Conservation (phyloP, 2,888 invertebrate species). For the Brachylomia viminalis region DNA sequence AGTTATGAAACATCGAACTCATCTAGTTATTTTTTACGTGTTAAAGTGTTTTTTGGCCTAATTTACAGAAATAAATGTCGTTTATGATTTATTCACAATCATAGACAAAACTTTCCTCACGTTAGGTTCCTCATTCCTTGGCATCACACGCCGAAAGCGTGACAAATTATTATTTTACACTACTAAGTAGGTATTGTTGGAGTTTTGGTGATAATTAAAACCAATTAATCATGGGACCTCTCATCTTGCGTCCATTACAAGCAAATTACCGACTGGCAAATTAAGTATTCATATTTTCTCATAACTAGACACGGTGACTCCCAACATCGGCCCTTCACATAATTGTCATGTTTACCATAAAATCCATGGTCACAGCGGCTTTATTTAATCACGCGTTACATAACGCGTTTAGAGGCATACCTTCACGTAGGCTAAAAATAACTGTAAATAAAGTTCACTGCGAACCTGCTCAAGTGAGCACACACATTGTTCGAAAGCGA, state of each 20-base stretch:
- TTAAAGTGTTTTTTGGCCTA: no score
- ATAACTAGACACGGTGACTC: conserved; percentile 6
- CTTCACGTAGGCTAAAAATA: conserved; percentile 14
- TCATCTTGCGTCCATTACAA: background rate
- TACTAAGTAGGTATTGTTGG: no score
- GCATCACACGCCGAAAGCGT: no score
- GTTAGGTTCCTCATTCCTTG: no score
- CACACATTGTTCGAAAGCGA: conserved; percentile 3
- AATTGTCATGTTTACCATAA: conserved; percentile 41
- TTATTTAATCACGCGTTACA: conserved; percentile 14
- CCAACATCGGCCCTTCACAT: background rate
- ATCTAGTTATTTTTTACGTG: no score
- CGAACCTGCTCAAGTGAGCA: background rate
- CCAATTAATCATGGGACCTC: background rate
- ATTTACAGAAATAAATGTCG: no score
- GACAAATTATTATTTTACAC: no score
- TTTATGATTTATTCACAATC: no score
- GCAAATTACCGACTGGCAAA: conserved; percentile 1
- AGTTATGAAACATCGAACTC: no score
- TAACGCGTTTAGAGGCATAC: background rate
- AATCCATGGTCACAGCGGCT: conserved; percentile 24
- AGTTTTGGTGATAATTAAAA: background rate
- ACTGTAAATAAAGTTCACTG: background rate
- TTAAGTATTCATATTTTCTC: conserved; percentile 34
- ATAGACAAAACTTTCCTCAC: no score